Conservation (phyloP, 2,888 invertebrate species). For the Tethea ocularis region DNA sequence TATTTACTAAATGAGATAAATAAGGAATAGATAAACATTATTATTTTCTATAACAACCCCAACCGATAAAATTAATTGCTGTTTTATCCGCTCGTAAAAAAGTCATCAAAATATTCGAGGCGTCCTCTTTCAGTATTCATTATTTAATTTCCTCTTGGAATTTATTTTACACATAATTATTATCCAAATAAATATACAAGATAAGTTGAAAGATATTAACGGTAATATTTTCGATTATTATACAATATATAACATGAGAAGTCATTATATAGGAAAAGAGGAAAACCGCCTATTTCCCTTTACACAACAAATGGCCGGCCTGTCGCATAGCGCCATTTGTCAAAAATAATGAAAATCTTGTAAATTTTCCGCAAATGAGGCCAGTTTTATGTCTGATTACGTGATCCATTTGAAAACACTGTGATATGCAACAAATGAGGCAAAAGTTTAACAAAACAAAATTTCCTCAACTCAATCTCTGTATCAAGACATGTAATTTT, state of each 20-base stretch:
- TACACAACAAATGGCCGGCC: too few relatives aligned
- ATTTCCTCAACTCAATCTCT: too few relatives aligned
- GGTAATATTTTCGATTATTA: background rate
- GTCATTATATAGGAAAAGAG: background rate
- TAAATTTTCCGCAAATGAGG: too few relatives aligned
- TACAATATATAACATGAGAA: background rate
- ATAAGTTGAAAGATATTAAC: background rate
- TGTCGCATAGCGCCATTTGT: too few relatives aligned
- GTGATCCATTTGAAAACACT: too few relatives aligned
- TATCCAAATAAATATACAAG: too few relatives aligned
- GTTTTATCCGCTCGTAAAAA: conserved; percentile 37
- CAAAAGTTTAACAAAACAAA: too few relatives aligned
- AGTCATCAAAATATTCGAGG: conserved; percentile 25
- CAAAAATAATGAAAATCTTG: too few relatives aligned
- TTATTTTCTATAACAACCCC: background rate
- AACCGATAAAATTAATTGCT: conserved; percentile 18
- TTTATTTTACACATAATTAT: background rate
- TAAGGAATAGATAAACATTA: background rate
- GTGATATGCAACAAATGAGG: too few relatives aligned
- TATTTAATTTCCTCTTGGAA: conserved; percentile 25
- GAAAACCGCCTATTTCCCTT: too few relatives aligned
- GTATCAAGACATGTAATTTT: too few relatives aligned
- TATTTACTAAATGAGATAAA: background rate
- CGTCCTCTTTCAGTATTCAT: conserved; percentile 23
- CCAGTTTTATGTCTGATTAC: too few relatives aligned